phyloP scores from a whole-genome alignment of 2,113 vertebrate genomes.

The Anthoscopus minutus region DNA sequence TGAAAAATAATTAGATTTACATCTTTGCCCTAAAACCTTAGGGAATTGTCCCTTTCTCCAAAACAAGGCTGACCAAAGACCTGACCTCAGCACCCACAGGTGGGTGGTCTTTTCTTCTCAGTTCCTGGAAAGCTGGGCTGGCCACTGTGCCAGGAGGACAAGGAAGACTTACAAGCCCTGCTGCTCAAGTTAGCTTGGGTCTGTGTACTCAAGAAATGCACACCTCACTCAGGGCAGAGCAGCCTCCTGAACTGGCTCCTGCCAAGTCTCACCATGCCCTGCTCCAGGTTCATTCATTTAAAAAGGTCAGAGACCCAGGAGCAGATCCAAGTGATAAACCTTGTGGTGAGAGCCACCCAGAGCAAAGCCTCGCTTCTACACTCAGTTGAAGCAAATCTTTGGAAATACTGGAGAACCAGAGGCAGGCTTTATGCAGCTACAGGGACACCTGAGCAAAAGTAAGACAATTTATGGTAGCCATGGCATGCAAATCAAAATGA shows the following conservation, averaged over 20 bases:
- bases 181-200: not conserved
- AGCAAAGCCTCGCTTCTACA: fast-evolving
- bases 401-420: not conserved
- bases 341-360: not conserved
- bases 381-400: not conserved
- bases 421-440: not conserved
- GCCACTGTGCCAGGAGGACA: not conserved
- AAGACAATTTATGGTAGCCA: not conserved
- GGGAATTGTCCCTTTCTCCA: not conserved
- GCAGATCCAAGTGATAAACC: not conserved
- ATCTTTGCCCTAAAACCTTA: not conserved
- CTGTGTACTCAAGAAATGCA: not conserved
- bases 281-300: not conserved
- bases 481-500: not conserved
- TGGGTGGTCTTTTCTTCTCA: not conserved
- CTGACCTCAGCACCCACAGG: not conserved
- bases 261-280: not conserved
- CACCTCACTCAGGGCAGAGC: not conserved
- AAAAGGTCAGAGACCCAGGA: not conserved
- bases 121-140: not conserved
- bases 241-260: not conserved
- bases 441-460: not conserved
- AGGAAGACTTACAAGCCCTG: not conserved
- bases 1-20: not conserved
- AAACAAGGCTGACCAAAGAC: not conserved